Percentiles rank a stretch among this genome's conserved stretches.
Evolutionary conservation across 2,113 vertebrate species (phyloP).

Genomic region (Grus americana): DNA sequence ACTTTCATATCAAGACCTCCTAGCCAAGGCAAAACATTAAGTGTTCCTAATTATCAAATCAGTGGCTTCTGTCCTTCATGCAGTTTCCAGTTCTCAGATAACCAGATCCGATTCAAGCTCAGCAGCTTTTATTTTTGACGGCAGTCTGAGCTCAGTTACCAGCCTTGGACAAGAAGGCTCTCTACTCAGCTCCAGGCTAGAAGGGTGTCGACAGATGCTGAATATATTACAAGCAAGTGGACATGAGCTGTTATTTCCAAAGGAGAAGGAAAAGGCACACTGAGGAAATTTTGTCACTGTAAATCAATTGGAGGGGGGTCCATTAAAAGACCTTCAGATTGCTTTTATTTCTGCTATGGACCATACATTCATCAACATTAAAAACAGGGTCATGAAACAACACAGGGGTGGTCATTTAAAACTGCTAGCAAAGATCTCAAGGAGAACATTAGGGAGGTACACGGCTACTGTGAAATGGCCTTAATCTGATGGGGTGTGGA

Average conservation of each 20-base stretch:
- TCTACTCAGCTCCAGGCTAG: constrained; percentile 5
- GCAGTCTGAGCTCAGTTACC: constrained; percentile 53
- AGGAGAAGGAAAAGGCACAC: background rate
- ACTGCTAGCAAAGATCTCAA: background rate
- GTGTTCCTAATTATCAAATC: background rate
- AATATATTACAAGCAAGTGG: constrained; percentile 53
- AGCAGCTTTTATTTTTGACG: constrained; percentile 76
- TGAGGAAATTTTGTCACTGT: background rate
- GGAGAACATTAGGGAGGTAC: background rate
- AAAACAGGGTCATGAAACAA: background rate
- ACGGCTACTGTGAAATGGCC: background rate
- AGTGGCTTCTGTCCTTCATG: background rate
- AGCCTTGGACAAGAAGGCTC: constrained; percentile 27
- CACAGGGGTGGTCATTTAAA: background rate
- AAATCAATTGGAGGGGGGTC: background rate
- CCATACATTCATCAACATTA: background rate
- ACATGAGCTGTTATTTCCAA: background rate
- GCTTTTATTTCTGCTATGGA: background rate
- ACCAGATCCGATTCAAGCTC: constrained; percentile 54
- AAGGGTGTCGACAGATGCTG: constrained; percentile 37
- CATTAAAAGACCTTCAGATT: background rate
- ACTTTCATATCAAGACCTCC: background rate
- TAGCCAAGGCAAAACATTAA: background rate
- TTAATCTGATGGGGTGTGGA: background rate
- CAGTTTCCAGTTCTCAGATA: constrained; percentile 55